Evolutionary conservation across 2,888 invertebrate genomes (phyloP), one percentile per base, ranked within the genome.

Genomic region (Leptopilina drosophilae): DNA sequence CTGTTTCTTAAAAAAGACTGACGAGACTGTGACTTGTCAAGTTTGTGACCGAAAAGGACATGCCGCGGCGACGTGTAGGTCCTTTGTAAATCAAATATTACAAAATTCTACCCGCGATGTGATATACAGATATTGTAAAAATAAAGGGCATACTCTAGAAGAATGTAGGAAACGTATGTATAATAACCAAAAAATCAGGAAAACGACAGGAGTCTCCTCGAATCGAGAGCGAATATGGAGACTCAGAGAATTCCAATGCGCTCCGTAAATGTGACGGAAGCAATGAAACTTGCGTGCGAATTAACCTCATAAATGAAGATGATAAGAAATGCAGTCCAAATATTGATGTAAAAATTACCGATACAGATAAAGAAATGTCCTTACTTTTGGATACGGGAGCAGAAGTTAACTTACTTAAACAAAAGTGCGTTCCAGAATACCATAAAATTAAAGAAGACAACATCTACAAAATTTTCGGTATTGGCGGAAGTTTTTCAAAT

Each of bases 181-280:
- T 40, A 76, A 64, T 4, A 64, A 64, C 15, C 26, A 64, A 12
- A 42, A n/a, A 33, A 20, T 1, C 1, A 20, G 77, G 77, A 64
- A 77, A 40, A 79, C 77, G 40, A 14, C 46, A 20, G 12, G 11
- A 73, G 33, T 64, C 64, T 73, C 66, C 78, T 26, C 14, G 33
- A 12, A 7, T 9, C 14, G 59, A 59, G n/a, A 1, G 59, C n/a
- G n/a, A 59, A 4, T 5, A 14, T 14, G 59, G 59, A 59, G 59
- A 59, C 59, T n/a, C 14, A 1, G 4, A 59, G 7, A 4, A 59
- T 7, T 0, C 14, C 7, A 3, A 59, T 1, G 15, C 59, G 59
- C n/a, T 59, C 59, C 1, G 5, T 59, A n/a, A 14, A 59, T 7
- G n/a, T n/a, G 7, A n/a, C n/a, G n/a, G 59, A 59, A 7, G 5